Evolutionary conservation across 2,797 vertebrate species (phyloP), one percentile per base, ranked within the genome.

Genomic region (Propithecus deckenii): DNA sequence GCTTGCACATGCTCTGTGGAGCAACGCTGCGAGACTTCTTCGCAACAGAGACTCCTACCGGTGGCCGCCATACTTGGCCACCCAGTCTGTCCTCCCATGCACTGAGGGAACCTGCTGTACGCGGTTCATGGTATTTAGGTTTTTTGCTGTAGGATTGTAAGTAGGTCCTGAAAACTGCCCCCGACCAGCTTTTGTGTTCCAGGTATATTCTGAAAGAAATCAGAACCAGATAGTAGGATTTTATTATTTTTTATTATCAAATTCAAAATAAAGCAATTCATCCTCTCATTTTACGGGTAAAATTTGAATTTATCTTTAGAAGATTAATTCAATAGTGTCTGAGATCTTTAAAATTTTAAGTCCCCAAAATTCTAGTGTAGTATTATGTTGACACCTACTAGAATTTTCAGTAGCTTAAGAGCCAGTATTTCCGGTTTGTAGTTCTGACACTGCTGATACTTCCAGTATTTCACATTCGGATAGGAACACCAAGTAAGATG

Each of bases 41-140:
- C 35, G 11, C 0, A 32, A 25, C 50, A 81, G 7, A 6, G 11
- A 13, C 89, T 93, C 96, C 98, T 99, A 99, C 94, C 99, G 99
- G 97, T 99, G 99, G 92, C 99, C 99, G 84, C 99, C 99, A 0
- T 99, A 99, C 98, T 99, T 99, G 94, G 99, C 99, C 12, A 99
- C 97, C 99, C 99, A 99, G 98, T 99, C 99, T 57, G 99, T 99
- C 97, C 99, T 99, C 96, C 99, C 99, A 0, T 99, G 99, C 67
- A 99, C 98, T 0, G 99, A 99, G 98, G 99, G 99, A 32, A 99
- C 97, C 0, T 99, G 97, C 55, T 99, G 98, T 46, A 99, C 98
- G 12, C 98, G 99, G 96, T 97, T 98, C 97, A 99, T 98, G 22
- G 99, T 94, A 74, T 95, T 99, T 1, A 99, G 98, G 52, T 98